A percentile compares a stretch with the other conserved stretches of the same genome.
phyloP scores from a whole-genome alignment of 1,140 invertebrate genomes.

The Drosophila simulans region DNA sequence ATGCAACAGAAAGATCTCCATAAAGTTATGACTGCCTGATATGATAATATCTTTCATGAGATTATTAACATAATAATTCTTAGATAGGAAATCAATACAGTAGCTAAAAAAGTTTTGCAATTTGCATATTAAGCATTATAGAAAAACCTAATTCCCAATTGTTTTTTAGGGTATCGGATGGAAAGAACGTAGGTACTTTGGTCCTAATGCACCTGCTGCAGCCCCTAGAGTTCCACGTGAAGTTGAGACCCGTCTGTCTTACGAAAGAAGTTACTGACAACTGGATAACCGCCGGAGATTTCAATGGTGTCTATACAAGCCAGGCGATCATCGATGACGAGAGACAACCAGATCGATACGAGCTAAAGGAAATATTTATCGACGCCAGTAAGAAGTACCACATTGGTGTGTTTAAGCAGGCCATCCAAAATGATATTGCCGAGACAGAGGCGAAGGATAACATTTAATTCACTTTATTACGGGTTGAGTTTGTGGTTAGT shows the following conservation, averaged over 20 bases:
- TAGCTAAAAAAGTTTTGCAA: too few species aligned
- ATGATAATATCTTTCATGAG: too few species aligned
- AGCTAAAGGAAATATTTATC: constrained; percentile 5
- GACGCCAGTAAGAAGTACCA: background rate
- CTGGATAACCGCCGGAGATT: background rate
- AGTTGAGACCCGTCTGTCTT: constrained; percentile 22
- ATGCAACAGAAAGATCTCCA: too few species aligned
- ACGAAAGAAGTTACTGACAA: accelerated
- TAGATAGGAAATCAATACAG: too few species aligned
- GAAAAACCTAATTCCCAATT: too few species aligned
- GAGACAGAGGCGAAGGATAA: constrained; percentile 22
- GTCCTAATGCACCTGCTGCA: constrained; percentile 3
- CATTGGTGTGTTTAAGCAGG: background rate
- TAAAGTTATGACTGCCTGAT: too few species aligned
- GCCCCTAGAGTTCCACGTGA: constrained; percentile 11
- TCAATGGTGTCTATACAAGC: background rate
- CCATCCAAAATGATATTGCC: background rate
- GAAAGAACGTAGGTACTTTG: background rate
- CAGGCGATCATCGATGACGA: background rate
- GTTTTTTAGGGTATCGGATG: background rate
- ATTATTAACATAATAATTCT: too few species aligned
- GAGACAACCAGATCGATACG: background rate
- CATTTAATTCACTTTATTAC: constrained; percentile 77
- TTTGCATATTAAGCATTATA: too few species aligned
- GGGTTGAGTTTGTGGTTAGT: constrained; percentile 58